These are phyloP conservation scores for Psittacula cyanocephala DNA, from an alignment of 2,113 vertebrate species.

Conservation along the genomic window DNA sequence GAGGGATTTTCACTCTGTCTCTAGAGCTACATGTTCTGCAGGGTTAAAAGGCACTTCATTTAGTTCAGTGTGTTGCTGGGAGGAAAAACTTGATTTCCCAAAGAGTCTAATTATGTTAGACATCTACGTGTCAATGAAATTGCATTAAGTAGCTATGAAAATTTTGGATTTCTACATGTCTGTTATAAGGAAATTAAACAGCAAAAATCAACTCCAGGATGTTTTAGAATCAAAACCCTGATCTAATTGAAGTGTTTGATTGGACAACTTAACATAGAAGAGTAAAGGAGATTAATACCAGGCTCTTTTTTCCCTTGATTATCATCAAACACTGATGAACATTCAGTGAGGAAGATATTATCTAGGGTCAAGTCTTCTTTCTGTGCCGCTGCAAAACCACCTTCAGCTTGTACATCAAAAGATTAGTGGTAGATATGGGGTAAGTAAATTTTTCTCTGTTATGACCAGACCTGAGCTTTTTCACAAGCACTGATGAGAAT, in stretches of 20 bases:
- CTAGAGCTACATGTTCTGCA: not conserved
- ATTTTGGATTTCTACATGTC: not conserved
- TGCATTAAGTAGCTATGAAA: not conserved
- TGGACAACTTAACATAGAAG: not conserved
- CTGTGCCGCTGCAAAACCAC: not conserved
- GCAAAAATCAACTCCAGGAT: not conserved
- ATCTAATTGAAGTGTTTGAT: not conserved
- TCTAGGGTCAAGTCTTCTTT: not conserved
- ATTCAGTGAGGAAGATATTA: not conserved
- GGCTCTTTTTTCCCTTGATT: not conserved
- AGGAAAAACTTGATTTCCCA: not conserved
- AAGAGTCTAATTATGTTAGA: not conserved
- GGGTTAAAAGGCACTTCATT: not conserved
- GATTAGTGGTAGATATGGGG: not conserved
- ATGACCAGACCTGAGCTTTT: not conserved
- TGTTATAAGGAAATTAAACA: not conserved
- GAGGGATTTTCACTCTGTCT: not conserved
- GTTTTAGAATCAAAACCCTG: slow-evolving; percentile 2
- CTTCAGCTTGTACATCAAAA: not conserved
- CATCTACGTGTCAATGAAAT: not conserved
- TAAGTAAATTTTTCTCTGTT: not conserved
- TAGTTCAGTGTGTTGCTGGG: not conserved
- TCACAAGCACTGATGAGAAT: not conserved
- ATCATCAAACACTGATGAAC: not conserved
- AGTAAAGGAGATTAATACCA: not conserved